Percentiles rank a stretch among this genome's conserved stretches.
phyloP scores from a whole-genome alignment of 2,113 vertebrate genomes.

The Echinops telfairi region DNA sequence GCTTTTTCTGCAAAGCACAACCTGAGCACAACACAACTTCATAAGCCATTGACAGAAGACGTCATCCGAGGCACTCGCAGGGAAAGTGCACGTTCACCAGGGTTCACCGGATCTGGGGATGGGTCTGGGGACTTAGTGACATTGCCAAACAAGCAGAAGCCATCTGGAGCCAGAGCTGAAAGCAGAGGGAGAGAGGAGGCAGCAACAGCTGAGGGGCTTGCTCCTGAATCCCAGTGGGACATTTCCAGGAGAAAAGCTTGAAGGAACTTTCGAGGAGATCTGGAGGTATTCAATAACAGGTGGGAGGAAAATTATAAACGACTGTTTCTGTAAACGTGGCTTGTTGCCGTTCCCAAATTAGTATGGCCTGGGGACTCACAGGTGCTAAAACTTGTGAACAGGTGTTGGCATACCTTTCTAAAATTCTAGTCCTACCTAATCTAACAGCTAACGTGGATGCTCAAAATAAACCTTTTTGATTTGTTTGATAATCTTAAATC shows the following conservation, averaged over 20 bases:
- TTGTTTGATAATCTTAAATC: background rate
- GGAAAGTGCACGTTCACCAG: background rate
- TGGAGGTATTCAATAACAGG: background rate
- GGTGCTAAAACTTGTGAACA: background rate
- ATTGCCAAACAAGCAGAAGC: background rate
- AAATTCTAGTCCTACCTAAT: background rate
- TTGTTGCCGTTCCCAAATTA: background rate
- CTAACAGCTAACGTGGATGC: background rate
- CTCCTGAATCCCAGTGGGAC: background rate
- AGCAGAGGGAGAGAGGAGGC: background rate
- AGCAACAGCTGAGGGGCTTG: background rate
- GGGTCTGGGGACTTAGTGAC: background rate
- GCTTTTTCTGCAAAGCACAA: background rate
- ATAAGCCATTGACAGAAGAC: background rate
- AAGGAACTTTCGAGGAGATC: background rate
- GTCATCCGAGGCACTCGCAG: conserved; percentile 14
- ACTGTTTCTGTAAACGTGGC: background rate
- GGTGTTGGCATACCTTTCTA: background rate
- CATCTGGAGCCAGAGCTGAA: background rate
- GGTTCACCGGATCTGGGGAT: too few relatives aligned
- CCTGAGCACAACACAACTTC: conserved; percentile 32
- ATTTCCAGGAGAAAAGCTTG: background rate
- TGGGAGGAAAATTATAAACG: background rate
- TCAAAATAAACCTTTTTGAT: conserved; percentile 13
- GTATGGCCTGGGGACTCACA: background rate